Evolutionary conservation across 2,797 vertebrate genomes (phyloP).

Genomic region (Micropoecilia bifurca): DNA sequence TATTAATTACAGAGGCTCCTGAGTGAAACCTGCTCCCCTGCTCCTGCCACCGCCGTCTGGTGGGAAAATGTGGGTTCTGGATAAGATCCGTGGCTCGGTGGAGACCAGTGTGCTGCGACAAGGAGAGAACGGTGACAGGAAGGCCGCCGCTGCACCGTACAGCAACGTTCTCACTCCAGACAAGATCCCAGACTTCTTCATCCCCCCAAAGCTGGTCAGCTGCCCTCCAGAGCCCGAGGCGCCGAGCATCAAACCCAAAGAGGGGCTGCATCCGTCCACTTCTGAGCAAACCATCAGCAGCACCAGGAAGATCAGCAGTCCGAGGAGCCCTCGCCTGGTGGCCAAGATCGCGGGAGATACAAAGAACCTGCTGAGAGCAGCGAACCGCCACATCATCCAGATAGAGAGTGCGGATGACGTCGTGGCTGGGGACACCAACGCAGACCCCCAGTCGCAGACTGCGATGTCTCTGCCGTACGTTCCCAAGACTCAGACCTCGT

Average conservation of each 20-base stretch:
- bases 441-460: slow-evolving; percentile 90
- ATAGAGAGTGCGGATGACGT: slow-evolving; percentile 94
- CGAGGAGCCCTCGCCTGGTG: slow-evolving; percentile 90
- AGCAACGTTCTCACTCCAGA: slow-evolving; percentile 97
- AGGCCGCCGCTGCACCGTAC: slow-evolving; percentile 78
- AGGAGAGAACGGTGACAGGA: slow-evolving; percentile 82
- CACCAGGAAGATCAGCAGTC: slow-evolving; percentile 84
- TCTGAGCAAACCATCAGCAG: slow-evolving; percentile 86
- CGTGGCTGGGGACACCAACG: slow-evolving; percentile 84
- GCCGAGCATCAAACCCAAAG: slow-evolving; percentile 68
- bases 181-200: slow-evolving; percentile 98
- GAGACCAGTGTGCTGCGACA: slow-evolving; percentile 84
- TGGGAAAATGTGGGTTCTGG: slow-evolving; percentile 93
- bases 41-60: slow-evolving; percentile 42
- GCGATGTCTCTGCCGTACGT: slow-evolving; percentile 94
- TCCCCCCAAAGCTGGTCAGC: slow-evolving; percentile 91
- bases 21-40: slow-evolving; percentile 45
- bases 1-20: slow-evolving; percentile 72
- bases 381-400: slow-evolving; percentile 95
- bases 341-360: slow-evolving; percentile 86
- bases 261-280: slow-evolving; percentile 76
- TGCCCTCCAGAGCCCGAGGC: slow-evolving; percentile 80
- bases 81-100: slow-evolving; percentile 91
- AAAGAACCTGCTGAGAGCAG: slow-evolving; percentile 84
- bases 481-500: slow-evolving; percentile 95